Base-by-base conservation (phyloP, 2,113 vertebrate species). In the Channa argus region DNA sequence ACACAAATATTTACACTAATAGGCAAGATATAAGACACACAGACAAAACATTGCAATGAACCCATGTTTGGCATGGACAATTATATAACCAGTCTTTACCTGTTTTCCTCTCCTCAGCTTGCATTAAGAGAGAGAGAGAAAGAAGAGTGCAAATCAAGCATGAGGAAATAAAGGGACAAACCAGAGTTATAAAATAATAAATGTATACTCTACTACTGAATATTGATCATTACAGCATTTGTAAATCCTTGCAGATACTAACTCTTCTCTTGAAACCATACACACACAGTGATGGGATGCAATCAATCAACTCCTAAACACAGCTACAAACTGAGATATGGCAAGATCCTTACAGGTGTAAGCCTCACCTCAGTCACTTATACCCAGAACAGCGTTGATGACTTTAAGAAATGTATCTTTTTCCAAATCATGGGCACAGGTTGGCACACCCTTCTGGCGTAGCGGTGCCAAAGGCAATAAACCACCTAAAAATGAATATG, bases 401-500 rank as follows among this genome's bases (percentile, higher is more conserved):
- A 71, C 75, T 87, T 74, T 63, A 74, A 87, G 86, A 86, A 83
- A 24, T 83, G 58, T 76, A 44, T 82, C 71, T 80, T 84, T 89
- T 92, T 88, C 89, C 81, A 88, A 89, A 79, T 82, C 83, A 74
- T 83, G 55, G 87, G 89, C 85, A 91, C 92, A 93, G 89, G 93
- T 92, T 94, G 91, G 93, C 91, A 91, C 88, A 59, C 86, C 87
- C 89, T 92, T 79, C 43, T 82, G 85, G 81, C 91, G 88, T 80
- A 76, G 53, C 66, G 15, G 56, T 85, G 91, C 94, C 93, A 95
- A 94, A 79, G 72, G 83, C 91, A 91, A 94, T 94, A 95, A 94
- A 94, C 83, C 79, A 83, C 89, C 91, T 92, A 94, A 94, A 94
- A 94, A 94, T 94, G 93, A 92, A 92, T 91, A 90, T 89, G 90